Conservation (phyloP, 2,888 invertebrate species). For the Pimpla rufipes region DNA sequence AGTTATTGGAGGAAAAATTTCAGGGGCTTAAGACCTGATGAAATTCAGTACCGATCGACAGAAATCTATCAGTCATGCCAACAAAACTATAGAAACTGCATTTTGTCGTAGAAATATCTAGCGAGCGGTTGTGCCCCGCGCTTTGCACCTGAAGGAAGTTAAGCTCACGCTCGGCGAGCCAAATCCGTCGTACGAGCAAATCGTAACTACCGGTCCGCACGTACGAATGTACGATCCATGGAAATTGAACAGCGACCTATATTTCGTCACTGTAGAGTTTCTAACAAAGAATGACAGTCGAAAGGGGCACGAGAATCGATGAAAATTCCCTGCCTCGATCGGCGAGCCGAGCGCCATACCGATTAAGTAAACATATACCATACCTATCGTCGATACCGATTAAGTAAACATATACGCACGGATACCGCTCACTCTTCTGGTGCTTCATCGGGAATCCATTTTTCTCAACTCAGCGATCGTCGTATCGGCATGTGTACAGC, state of each 20-base stretch:
- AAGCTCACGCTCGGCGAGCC: too few species aligned
- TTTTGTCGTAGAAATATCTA: too few species aligned
- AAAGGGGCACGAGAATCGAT: not conserved
- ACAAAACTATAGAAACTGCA: not conserved
- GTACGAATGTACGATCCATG: not conserved
- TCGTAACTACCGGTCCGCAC: not conserved
- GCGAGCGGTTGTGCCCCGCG: too few species aligned
- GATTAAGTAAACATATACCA: constrained; percentile 28
- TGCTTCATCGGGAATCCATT: constrained; percentile 26
- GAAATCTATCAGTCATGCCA: not conserved
- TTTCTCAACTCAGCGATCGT: constrained; percentile 20
- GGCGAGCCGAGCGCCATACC: constrained; percentile 8
- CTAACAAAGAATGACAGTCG: not conserved
- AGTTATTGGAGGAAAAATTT: too few species aligned
- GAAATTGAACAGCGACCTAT: too few species aligned
- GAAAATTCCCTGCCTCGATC: not conserved
- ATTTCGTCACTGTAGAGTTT: not conserved
- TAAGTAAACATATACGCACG: constrained; percentile 8
- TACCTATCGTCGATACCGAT: constrained; percentile 30
- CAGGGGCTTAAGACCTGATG: too few species aligned
- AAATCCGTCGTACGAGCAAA: too few species aligned
- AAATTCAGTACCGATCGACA: not conserved
- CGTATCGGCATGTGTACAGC: constrained; percentile 30
- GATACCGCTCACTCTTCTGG: constrained; percentile 31
- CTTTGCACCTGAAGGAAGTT: too few species aligned